A percentile compares a stretch with the other conserved stretches of the same genome.
Evolutionary conservation across 2,113 vertebrate genomes (phyloP).

Genomic region (Aleadryas rufinucha): DNA sequence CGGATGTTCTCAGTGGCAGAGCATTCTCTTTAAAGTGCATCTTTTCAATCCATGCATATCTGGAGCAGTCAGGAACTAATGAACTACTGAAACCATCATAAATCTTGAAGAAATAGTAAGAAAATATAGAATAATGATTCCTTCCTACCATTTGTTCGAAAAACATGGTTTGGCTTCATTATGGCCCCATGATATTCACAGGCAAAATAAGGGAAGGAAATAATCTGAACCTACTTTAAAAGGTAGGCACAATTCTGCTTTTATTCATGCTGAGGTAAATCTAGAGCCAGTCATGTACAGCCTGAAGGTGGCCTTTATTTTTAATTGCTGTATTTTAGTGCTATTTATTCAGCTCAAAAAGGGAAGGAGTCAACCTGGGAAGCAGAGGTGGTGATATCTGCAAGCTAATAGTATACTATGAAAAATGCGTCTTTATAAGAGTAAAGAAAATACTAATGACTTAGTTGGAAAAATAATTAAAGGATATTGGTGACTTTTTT

Average conservation of each 20-base stretch:
- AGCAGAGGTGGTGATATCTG: constrained; percentile 33
- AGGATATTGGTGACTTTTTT: constrained; percentile 42
- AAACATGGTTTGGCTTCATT: background rate
- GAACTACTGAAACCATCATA: background rate
- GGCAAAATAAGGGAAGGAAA: background rate
- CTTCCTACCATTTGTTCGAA: background rate
- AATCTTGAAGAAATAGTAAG: background rate
- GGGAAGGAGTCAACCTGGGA: background rate
- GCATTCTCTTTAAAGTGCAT: background rate
- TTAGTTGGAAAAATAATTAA: constrained; percentile 55
- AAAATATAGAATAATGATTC: background rate
- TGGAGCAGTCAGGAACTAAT: background rate
- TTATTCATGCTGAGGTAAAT: background rate
- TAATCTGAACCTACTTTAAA: background rate
- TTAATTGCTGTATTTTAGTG: constrained; percentile 29
- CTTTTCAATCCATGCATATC: background rate
- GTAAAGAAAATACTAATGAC: constrained; percentile 41
- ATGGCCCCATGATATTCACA: background rate
- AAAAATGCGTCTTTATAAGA: background rate
- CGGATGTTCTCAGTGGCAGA: background rate
- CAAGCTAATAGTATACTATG: constrained; percentile 31
- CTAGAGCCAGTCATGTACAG: background rate
- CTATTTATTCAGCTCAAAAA: constrained; percentile 22
- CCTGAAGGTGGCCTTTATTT: constrained; percentile 32
- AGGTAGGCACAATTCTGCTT: background rate